phyloP scores from a whole-genome alignment of 53 echinoderm and acorn worm genomes.

The Holothuria scabra region DNA sequence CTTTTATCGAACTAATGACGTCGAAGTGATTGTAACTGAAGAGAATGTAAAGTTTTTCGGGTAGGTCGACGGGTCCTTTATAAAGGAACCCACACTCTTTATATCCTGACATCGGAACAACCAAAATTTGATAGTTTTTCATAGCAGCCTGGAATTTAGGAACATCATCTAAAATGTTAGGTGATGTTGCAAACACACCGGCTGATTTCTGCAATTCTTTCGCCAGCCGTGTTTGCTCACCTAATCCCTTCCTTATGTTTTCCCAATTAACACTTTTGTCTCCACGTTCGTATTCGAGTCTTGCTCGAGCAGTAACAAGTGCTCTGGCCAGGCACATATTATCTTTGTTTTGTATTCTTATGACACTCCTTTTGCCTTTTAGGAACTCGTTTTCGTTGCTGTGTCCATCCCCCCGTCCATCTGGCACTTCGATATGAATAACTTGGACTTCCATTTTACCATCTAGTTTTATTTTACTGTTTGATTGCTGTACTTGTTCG shows the following conservation, averaged over 20 bases:
- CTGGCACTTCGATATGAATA: not conserved
- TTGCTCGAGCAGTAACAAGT: conserved; percentile 8
- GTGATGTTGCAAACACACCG: conserved; percentile 6
- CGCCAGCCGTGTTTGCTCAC: conserved; percentile 25
- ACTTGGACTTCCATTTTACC: not conserved
- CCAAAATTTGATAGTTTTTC: not conserved
- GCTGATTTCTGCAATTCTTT: conserved; percentile 35
- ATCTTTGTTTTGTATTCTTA: not conserved
- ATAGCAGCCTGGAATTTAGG: conserved; percentile 34
- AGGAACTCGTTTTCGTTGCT: no score
- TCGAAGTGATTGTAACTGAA: conserved; percentile 59
- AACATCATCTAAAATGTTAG: conserved; percentile 60
- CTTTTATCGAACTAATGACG: conserved; percentile 52
- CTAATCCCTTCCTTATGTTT: no score
- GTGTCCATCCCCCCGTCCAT: not conserved
- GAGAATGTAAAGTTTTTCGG: conserved; percentile 39
- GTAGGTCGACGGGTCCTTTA: conserved; percentile 39
- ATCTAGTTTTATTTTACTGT: not conserved
- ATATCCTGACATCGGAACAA: conserved; percentile 17
- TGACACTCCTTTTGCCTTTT: no score
- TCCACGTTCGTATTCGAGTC: not conserved
- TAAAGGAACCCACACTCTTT: conserved; percentile 46
- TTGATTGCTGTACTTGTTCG: conserved; percentile 19
- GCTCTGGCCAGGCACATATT: not conserved
- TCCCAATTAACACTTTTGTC: no score